Evolutionary conservation across 2,888 invertebrate genomes (phyloP), one percentile per base, ranked within the genome.

Genomic region (Steinernema hermaphroditum): DNA sequence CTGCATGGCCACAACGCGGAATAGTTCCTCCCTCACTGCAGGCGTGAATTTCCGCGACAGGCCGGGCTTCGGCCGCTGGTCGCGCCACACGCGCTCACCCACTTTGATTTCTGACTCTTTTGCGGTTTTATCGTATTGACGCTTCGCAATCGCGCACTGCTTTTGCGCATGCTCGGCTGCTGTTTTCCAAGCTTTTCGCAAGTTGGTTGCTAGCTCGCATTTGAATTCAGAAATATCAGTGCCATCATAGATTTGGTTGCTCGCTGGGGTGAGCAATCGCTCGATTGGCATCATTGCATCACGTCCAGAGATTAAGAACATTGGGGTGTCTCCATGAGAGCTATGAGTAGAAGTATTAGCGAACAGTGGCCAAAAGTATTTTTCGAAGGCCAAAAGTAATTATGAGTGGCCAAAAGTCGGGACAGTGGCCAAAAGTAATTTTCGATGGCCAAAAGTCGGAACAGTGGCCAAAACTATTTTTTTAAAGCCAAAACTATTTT

Each of bases 241-340:
- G 0, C 44, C 54, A 6, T 22, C 62, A 0, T 24, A n/a, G 14
- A 43, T 8, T 27, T 43, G 34, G 19, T 54, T 22, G 8, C 4
- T 1, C 0, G 14, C 69, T 0, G 76, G 74, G 6, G 77, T 43
- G 0, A 79, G n/a, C 2, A 77, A 50, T 2, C 34, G 37, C n/a
- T 76, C 77, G 0, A 79, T 72, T 0, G 46, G 27, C 12, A 79
- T 76, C 2, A 69, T 41, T 0, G 79, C 73, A 19, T 79, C 74
- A 9, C 76, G 29, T 0, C 78, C 78, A 69, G 68, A 72, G 41
- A 77, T 69, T 2, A 77, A 19, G 43, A 76, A 76, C 24, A 72
- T 77, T 0, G 78, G 79, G 0, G 75, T 70, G 37, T 77, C 76
- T 2, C 54, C 50, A 4, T 78, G 77, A 0, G 74, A 62, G 19